These are phyloP conservation scores for Lutjanus erythropterus DNA, from an alignment of 2,113 vertebrate species.

Conservation along the genomic window DNA sequence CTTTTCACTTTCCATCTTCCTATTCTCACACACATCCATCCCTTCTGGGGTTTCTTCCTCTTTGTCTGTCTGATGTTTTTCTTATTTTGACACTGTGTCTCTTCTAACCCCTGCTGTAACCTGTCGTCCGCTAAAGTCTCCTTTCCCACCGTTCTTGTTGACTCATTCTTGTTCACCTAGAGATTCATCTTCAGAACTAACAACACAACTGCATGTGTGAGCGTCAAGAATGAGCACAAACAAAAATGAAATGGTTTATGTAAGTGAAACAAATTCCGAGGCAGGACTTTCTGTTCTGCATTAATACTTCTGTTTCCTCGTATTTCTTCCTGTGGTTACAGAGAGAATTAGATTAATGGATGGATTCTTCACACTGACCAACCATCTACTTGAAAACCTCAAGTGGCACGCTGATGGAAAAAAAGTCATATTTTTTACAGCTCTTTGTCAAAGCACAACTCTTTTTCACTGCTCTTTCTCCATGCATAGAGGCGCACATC, in stretches of 20 bases:
- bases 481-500: neutral
- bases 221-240: neutral
- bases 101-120: conserved; percentile 40
- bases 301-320: conserved; percentile 38
- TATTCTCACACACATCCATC: conserved; percentile 61
- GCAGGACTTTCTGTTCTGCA: conserved; percentile 53
- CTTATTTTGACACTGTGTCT: conserved; percentile 14
- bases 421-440: neutral
- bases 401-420: neutral
- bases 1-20: conserved; percentile 75
- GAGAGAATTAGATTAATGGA: conserved; percentile 16
- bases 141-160: conserved; percentile 48
- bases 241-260: conserved; percentile 23
- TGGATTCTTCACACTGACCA: conserved; percentile 1
- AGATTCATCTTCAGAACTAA: neutral
- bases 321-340: conserved; percentile 44
- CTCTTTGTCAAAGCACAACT: neutral
- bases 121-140: conserved; percentile 22
- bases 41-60: conserved; percentile 67
- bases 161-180: neutral
- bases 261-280: conserved; percentile 34
- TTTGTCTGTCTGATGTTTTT: conserved; percentile 50
- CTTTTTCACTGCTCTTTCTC: neutral
- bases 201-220: neutral
- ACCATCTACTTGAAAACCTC: conserved; percentile 13